phyloP scores from a whole-genome alignment of 2,888 invertebrate species.

The Brachycybe producta region DNA sequence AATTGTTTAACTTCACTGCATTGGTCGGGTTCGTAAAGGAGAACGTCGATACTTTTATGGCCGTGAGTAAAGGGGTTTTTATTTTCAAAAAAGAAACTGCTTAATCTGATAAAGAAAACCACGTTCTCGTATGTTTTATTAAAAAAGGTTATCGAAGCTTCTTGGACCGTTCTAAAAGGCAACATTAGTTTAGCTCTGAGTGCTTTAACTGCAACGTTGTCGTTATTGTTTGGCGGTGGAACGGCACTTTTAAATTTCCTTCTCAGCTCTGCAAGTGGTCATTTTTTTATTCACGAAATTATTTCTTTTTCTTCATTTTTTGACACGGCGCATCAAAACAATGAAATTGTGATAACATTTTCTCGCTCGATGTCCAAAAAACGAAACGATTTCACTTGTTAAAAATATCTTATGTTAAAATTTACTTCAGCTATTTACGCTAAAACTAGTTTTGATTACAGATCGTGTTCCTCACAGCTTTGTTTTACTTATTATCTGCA shows the following conservation, averaged over 20 bases:
- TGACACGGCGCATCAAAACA: too few relatives aligned
- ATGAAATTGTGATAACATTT: neutral
- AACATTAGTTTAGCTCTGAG: conserved; percentile 76
- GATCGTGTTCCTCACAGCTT: conserved; percentile 92
- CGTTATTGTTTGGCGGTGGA: conserved; percentile 73
- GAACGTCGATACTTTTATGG: conserved; percentile 76
- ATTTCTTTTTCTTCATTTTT: too few relatives aligned
- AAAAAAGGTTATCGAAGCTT: conserved; percentile 53
- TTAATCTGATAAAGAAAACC: neutral
- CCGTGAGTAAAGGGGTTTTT: conserved; percentile 44
- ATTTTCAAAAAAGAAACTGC: neutral
- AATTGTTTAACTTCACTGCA: conserved; percentile 56
- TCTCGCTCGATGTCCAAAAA: neutral
- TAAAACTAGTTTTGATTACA: conserved; percentile 37
- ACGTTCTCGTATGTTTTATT: neutral
- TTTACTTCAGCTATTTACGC: neutral
- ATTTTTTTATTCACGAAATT: too few relatives aligned
- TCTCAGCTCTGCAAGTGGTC: conserved; percentile 61
- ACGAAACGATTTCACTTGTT: too few relatives aligned
- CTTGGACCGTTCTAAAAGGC: conserved; percentile 83
- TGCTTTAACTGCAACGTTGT: conserved; percentile 72
- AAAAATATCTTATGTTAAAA: too few relatives aligned
- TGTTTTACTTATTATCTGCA: conserved; percentile 86
- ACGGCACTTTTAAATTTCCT: conserved; percentile 79
- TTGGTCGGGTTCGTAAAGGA: conserved; percentile 71